Percentiles rank a stretch among this genome's conserved stretches.
Conservation (phyloP, 2,113 vertebrate species). For the Odocoileus hemionus region DNA sequence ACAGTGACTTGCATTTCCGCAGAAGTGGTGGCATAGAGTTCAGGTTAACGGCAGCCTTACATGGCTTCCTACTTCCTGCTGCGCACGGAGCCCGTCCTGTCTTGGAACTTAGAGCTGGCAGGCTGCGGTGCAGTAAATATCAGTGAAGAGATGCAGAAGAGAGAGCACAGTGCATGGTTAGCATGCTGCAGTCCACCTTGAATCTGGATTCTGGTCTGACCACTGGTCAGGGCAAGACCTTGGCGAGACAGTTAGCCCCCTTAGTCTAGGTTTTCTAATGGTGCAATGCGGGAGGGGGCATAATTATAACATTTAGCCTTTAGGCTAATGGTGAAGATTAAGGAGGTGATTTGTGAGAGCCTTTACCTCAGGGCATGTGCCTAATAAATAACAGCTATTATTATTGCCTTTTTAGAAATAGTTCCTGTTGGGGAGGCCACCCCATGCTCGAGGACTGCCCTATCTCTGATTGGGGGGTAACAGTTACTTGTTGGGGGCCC, state of each 20-base stretch:
- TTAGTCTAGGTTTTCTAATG: neutral
- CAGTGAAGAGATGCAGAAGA: neutral
- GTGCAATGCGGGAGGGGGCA: neutral
- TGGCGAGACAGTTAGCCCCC: neutral
- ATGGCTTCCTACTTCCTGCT: neutral
- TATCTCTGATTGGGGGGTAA: neutral
- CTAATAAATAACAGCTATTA: conserved; percentile 8
- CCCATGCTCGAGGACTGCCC: neutral
- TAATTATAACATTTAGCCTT: neutral
- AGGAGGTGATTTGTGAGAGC: neutral
- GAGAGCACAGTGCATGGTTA: neutral
- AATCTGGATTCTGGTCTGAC: neutral
- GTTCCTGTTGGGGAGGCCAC: neutral
- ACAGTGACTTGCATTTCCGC: neutral
- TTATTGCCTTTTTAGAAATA: neutral
- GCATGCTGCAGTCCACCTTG: neutral
- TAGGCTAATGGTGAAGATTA: neutral
- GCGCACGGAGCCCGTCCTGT: neutral
- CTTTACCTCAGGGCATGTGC: neutral
- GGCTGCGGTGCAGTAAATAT: neutral
- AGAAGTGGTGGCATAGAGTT: neutral
- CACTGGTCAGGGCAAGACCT: neutral
- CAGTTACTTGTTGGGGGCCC: neutral
- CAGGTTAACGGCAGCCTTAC: neutral
- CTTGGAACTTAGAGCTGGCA: neutral